Conservation (phyloP, 2,888 invertebrate genomes). For the Agriopis marginaria region DNA sequence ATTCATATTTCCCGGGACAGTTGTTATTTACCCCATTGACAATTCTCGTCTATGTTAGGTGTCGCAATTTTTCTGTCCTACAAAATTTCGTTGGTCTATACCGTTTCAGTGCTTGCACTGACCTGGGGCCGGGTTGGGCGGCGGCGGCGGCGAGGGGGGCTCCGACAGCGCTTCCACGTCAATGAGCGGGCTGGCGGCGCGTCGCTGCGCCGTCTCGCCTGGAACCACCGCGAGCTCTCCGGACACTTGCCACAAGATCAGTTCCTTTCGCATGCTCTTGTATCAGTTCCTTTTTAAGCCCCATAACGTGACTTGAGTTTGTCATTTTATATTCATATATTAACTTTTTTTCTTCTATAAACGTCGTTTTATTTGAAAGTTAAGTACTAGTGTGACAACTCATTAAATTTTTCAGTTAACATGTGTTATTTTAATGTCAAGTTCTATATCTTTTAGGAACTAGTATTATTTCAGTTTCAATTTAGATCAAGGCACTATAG, state of each 20-base stretch:
- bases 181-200: constrained; percentile 88
- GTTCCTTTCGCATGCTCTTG: constrained; percentile 45
- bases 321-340: not conserved
- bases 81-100: constrained; percentile 62
- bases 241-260: constrained; percentile 52
- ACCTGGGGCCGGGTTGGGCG: constrained; percentile 83
- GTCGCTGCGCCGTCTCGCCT: constrained; percentile 89
- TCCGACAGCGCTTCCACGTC: constrained; percentile 89
- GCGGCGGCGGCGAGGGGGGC: constrained; percentile 83
- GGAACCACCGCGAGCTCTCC: constrained; percentile 60
- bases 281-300: constrained; percentile 25
- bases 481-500: constrained; percentile 1
- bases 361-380: not conserved
- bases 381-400: not conserved
- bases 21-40: not conserved
- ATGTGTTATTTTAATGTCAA: not conserved
- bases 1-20: not conserved
- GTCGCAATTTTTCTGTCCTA: constrained; percentile 12
- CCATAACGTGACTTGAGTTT: constrained; percentile 10
- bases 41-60: not conserved
- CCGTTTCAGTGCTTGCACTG: constrained; percentile 82
- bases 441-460: not conserved
- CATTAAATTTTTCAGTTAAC: not conserved
- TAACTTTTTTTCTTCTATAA: not conserved
- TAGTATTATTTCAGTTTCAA: not conserved